phyloP scores from a whole-genome alignment of 2,113 vertebrate genomes.

The Erinaceus europaeus region DNA sequence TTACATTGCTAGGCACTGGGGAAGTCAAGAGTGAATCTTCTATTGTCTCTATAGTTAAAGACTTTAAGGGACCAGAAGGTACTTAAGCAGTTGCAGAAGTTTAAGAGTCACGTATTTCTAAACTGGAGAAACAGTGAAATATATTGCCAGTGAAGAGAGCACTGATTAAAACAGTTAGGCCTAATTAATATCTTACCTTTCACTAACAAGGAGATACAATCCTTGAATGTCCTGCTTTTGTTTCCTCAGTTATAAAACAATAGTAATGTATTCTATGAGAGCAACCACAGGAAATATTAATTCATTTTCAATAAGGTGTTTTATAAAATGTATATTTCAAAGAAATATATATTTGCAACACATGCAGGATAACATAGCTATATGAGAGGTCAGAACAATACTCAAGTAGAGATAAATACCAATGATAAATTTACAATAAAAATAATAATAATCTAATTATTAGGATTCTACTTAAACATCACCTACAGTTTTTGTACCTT shows the following conservation, averaged over 20 bases:
- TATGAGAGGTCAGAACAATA: background rate
- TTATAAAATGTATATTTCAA: too few species aligned
- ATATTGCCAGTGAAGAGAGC: background rate
- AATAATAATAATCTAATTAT: background rate
- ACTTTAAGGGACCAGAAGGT: background rate
- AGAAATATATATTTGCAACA: too few species aligned
- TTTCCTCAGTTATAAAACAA: background rate
- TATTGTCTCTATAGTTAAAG: background rate
- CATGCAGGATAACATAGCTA: background rate
- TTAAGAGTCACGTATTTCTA: background rate
- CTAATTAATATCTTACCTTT: background rate
- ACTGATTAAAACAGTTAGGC: background rate
- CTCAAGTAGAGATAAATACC: background rate
- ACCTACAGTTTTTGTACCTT: background rate
- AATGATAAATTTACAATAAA: background rate
- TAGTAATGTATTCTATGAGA: background rate
- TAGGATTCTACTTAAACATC: background rate
- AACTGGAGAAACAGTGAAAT: background rate
- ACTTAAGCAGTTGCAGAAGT: background rate
- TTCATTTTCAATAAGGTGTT: background rate
- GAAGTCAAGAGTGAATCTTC: background rate
- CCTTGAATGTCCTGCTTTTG: background rate
- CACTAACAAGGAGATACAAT: background rate
- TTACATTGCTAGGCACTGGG: background rate
- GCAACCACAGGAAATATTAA: background rate